phyloP scores from a whole-genome alignment of 2,113 vertebrate species.

The Butorides virescens region DNA sequence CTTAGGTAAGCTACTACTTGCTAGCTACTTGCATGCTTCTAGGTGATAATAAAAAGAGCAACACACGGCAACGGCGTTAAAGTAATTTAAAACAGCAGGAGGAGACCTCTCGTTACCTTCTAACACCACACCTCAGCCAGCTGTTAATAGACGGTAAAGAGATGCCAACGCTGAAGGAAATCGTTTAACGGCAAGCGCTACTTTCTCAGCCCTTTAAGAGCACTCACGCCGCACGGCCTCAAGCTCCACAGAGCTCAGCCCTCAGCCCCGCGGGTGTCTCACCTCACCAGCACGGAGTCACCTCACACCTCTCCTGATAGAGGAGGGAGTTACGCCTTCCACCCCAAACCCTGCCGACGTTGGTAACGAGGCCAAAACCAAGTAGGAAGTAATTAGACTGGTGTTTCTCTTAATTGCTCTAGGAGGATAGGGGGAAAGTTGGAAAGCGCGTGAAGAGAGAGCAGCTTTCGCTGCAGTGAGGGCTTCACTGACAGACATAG shows the following conservation, averaged over 20 bases:
- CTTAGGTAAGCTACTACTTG: not conserved
- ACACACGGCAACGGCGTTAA: fast-evolving
- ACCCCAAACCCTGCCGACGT: fast-evolving
- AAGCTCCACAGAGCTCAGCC: fast-evolving
- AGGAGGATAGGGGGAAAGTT: fast-evolving
- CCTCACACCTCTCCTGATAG: fast-evolving
- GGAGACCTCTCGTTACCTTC: not conserved
- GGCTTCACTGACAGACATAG: fast-evolving
- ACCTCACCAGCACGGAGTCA: too few relatives aligned
- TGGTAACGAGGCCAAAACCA: fast-evolving
- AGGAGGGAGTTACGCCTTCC: too few relatives aligned
- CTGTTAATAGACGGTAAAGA: not conserved
- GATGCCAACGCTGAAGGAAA: fast-evolving
- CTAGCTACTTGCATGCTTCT: not conserved
- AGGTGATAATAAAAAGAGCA: not conserved
- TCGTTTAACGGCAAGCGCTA: not conserved
- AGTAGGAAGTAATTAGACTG: not conserved
- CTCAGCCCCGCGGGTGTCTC: fast-evolving
- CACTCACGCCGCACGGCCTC: fast-evolving
- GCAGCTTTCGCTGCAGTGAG: too few relatives aligned
- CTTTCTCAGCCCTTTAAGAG: not conserved
- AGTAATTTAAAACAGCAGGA: not conserved
- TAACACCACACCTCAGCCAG: too few relatives aligned
- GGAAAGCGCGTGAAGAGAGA: fast-evolving
- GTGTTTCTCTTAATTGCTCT: too few relatives aligned